Evolutionary conservation across 2,888 invertebrate genomes (phyloP).

Genomic region (Spodoptera exigua): DNA sequence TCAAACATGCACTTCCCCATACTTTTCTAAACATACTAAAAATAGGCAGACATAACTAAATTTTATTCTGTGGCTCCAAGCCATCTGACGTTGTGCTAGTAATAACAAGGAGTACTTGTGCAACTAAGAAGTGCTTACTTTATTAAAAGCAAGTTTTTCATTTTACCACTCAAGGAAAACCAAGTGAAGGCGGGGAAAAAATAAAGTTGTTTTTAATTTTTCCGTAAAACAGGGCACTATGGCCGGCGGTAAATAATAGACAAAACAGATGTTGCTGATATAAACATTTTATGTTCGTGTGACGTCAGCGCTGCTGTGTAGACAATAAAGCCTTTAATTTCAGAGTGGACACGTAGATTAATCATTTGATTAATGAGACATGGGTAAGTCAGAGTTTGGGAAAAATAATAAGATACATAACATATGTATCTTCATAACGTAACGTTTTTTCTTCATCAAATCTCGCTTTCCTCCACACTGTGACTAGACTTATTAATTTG

Average conservation of each 20-base stretch:
- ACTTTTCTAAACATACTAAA: no score
- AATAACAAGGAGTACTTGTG: conserved; percentile 22
- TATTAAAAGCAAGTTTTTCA: conserved; percentile 45
- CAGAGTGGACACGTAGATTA: not conserved
- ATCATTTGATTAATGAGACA: conserved; percentile 9
- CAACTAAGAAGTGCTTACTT: conserved; percentile 37
- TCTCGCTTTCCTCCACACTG: no score
- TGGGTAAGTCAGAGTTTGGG: no score
- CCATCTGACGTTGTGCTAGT: conserved; percentile 14
- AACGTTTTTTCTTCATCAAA: no score
- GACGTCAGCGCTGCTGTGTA: conserved; percentile 3
- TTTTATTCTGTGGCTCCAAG: not conserved
- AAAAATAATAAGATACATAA: no score
- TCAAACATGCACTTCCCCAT: not conserved
- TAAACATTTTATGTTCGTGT: conserved; percentile 37
- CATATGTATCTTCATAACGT: no score
- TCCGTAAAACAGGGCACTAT: conserved; percentile 7
- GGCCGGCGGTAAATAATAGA: conserved; percentile 30
- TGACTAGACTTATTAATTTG: no score
- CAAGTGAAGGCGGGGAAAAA: conserved; percentile 21
- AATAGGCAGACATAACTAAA: no score
- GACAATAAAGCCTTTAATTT: conserved; percentile 29
- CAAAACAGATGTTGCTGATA: conserved; percentile 33
- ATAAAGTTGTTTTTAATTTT: conserved; percentile 32
- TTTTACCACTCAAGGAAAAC: conserved; percentile 35